Evolutionary conservation across 2,888 invertebrate genomes (phyloP), one percentile per base, ranked within the genome.

Genomic region (Dromius quadrimaculatus): DNA sequence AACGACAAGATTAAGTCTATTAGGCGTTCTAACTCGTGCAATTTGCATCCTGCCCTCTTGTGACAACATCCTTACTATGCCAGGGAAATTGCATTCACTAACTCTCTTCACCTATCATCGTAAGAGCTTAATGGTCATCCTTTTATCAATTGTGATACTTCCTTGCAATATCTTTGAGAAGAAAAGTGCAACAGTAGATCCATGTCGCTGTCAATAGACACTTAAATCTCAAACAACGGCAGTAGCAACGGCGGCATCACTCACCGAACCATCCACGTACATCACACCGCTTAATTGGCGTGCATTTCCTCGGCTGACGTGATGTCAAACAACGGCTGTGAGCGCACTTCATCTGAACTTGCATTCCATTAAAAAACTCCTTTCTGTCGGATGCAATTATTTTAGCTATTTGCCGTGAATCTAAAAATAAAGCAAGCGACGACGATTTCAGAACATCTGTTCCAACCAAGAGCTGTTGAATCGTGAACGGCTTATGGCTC

Each of bases 1-100:
- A 82, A 81, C 81, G 82, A 83, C 81, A 81, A 82, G 83, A 83
- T 83, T 82, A 83, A 81, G 79, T 80, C 83, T 82, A 83, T 82
- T 83, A 82, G 82, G 81, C 81, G 77, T 80, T 78, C 80, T 79
- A 81, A 81, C 81, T 81, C 80, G 78, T 77, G 79, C 81, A 82
- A 83, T 83, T 83, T 83, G 83, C 83, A 82, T 83, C 76, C 45
- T 45, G 61, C 34, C 34, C 68, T 66, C 50, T 54, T 13, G 4
- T 54, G 50, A 11, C 50, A 28, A 8, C 9, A 36, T 11, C 9
- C 45, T 45, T 47, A 47, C 22, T 47, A 23, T 47, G 11, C 47
- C 9, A 50, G 47, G 47, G n/a, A 50, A 50, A 50, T 50, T 50
- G 47, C 47, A 50, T 23, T 28, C 50, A 28, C 28, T 19, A 28